Conservation (phyloP, 2,888 invertebrate genomes). For the Alviniconcha strummeri region DNA sequence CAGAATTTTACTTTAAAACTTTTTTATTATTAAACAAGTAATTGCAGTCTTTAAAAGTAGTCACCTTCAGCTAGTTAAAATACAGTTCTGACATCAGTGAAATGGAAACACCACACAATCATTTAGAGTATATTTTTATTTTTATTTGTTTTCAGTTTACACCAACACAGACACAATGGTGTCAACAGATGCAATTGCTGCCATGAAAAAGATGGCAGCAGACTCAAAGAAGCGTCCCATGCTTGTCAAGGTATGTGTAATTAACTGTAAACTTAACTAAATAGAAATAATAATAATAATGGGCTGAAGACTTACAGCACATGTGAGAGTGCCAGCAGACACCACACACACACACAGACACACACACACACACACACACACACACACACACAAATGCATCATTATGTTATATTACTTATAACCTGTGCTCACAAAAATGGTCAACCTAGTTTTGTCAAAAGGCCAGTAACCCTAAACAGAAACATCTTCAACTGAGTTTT, state of each 20-base stretch:
- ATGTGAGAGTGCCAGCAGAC: too few relatives aligned
- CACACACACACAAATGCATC: neutral
- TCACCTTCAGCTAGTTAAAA: too few relatives aligned
- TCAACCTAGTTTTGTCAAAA: neutral
- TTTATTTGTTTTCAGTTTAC: neutral
- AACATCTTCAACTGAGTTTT: too few relatives aligned
- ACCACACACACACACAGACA: too few relatives aligned
- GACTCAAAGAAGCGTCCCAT: constrained; percentile 60
- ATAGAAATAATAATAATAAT: neutral
- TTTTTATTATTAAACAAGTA: too few relatives aligned
- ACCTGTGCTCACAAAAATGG: neutral
- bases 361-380: neutral
- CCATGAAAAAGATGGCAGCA: constrained; percentile 61
- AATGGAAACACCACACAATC: neutral
- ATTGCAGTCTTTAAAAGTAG: too few relatives aligned
- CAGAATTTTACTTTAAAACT: too few relatives aligned
- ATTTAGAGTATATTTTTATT: neutral
- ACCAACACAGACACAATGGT: constrained; percentile 46
- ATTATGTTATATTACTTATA: neutral
- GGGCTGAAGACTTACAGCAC: too few relatives aligned
- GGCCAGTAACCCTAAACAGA: too few relatives aligned
- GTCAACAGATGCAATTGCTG: constrained; percentile 54
- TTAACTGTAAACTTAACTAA: neutral
- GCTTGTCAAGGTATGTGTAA: constrained; percentile 54
- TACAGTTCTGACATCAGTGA: neutral